Base-by-base conservation (phyloP, 2,888 invertebrate genomes). In the Ecliptopera silaceata region DNA sequence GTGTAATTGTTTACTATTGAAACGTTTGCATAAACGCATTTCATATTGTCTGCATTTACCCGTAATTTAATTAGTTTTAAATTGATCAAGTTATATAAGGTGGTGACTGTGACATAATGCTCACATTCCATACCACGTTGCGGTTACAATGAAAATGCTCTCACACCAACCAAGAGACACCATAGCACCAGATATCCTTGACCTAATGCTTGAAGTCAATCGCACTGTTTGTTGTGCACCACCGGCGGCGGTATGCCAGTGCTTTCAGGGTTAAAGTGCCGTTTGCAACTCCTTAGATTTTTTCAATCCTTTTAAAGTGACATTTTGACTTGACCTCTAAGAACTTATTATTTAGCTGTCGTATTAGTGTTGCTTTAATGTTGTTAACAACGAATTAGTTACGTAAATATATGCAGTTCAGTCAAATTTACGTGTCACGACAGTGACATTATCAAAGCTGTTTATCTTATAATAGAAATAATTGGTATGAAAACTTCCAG, bases 131-230 rank as follows among this genome's bases (percentile, higher is more conserved):
- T 18, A 38, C 20, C 34, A 36, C 22, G 48, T 13, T 15, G 77
- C 74, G 13, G 13, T 34, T 82, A 76, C 79, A 85, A 81, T 81
- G 80, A 76, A 72, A 79, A 76, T 56, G 44, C 48, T 43, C 72
- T 65, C 71, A 69, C 71, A 66, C 67, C 70, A 67, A n/a, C n/a
- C n/a, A 56, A 66, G 64, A 62, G 52, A 72, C 73, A 75, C 76
- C 78, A 79, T 82, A 73, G 71, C 71, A 84, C 80, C 69, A 54
- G 84, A 78, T 79, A 74, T 75, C 88, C 88, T 88, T 88, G 88
- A 86, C 86, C 83, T 66, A 77, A 74, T 74, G 77, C 67, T 76
- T 64, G 58, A 61, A 71, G 77, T 78, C 73, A 59, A 56, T 66
- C 63, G 71, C 74, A 83, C 80, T 84, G 80, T 82, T 80, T 75